Conservation (phyloP, 2,888 invertebrate genomes). For the Mesorhabditis spiculigera region DNA sequence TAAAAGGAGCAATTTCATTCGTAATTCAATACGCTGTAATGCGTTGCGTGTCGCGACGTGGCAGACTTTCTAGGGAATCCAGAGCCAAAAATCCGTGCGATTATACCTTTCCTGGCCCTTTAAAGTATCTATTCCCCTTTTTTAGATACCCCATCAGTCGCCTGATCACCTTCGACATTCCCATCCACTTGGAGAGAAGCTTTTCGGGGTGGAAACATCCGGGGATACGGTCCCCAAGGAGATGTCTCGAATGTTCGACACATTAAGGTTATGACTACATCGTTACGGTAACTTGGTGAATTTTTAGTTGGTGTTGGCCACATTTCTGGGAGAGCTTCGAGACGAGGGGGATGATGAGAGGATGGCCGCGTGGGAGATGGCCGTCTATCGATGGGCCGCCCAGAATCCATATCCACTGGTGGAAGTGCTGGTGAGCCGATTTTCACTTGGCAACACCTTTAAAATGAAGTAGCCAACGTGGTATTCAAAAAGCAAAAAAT, state of each 20-base stretch:
- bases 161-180: slow-evolving; percentile 28
- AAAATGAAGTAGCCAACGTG: too few species aligned
- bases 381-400: slow-evolving; percentile 30
- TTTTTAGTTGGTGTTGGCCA: slow-evolving; percentile 20
- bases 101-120: too few species aligned
- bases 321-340: slow-evolving; percentile 31
- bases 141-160: slow-evolving; percentile 47
- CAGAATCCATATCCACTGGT: slow-evolving; percentile 19
- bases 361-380: slow-evolving; percentile 44
- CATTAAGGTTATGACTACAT: slow-evolving; percentile 26
- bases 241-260: slow-evolving; percentile 29
- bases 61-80: too few species aligned
- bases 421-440: slow-evolving; percentile 31
- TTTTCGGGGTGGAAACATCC: slow-evolving; percentile 41
- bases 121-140: too few species aligned
- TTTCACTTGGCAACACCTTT: too few species aligned
- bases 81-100: too few species aligned
- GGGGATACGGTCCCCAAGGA: background rate
- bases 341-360: slow-evolving; percentile 37
- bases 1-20: too few species aligned
- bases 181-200: slow-evolving; percentile 52
- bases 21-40: too few species aligned
- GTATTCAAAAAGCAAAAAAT: too few species aligned
- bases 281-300: background rate
- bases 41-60: too few species aligned